Evolutionary conservation across 2,113 vertebrate genomes (phyloP).

Genomic region (Gadus chalcogrammus): DNA sequence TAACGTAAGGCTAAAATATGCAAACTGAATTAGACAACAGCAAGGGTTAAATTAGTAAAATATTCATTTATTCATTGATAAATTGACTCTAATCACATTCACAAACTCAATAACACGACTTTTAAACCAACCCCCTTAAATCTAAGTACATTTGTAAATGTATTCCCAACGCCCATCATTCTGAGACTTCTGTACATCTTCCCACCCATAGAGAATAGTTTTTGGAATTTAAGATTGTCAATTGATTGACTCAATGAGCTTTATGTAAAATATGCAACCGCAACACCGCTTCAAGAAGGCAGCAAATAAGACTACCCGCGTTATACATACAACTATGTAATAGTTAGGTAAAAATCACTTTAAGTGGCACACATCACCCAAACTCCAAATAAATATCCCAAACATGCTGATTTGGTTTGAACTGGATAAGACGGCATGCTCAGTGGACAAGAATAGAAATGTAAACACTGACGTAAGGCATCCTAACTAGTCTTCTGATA

Average conservation of each 20-base stretch:
- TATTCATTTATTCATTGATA: slow-evolving; percentile 65
- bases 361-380: too few species aligned
- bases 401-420: slow-evolving; percentile 28
- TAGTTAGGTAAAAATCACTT: too few species aligned
- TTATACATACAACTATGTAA: too few species aligned
- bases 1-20: too few species aligned
- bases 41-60: slow-evolving; percentile 58
- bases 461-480: too few species aligned
- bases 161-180: slow-evolving; percentile 35
- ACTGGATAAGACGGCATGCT: slow-evolving; percentile 14
- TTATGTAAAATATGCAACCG: neutral
- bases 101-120: slow-evolving; percentile 1
- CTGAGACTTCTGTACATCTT: neutral
- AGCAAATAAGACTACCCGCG: too few species aligned
- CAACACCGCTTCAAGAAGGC: neutral
- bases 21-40: too few species aligned
- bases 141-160: slow-evolving; percentile 41
- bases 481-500: neutral
- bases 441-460: neutral
- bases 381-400: neutral
- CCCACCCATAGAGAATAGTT: too few species aligned
- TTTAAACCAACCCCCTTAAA: slow-evolving; percentile 24
- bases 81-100: slow-evolving; percentile 41
- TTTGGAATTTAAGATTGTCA: too few species aligned
- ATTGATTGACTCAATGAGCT: too few species aligned